Conservation (phyloP, 2,888 invertebrate genomes). For the Tineola bisselliella region DNA sequence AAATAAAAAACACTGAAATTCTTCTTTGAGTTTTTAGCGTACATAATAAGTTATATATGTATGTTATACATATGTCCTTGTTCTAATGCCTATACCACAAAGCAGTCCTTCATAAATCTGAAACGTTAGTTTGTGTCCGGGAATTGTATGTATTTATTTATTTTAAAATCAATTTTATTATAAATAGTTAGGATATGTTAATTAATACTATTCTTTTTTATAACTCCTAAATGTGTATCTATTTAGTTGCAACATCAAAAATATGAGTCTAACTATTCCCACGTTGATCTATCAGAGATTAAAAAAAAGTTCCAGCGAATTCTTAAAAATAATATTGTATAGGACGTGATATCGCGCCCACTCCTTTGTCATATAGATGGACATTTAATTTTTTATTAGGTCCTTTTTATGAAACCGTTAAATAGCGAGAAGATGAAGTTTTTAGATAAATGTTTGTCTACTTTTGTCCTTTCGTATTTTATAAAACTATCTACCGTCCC, state of each 20-base stretch:
- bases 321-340: slow-evolving; percentile 4
- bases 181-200: too few species aligned
- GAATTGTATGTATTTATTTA: too few species aligned
- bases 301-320: slow-evolving; percentile 8
- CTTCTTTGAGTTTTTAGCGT: too few species aligned
- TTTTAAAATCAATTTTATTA: too few species aligned
- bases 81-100: too few species aligned
- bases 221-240: not conserved
- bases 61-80: too few species aligned
- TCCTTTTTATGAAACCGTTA: slow-evolving; percentile 2
- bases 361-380: slow-evolving; percentile 10
- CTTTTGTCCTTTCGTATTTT: not conserved
- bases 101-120: too few species aligned
- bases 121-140: too few species aligned
- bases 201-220: not conserved
- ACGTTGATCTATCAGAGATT: not conserved
- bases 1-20: too few species aligned
- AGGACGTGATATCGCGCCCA: slow-evolving; percentile 13
- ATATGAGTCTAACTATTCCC: slow-evolving; percentile 2
- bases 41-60: too few species aligned
- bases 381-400: slow-evolving; percentile 4
- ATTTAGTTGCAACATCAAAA: not conserved
- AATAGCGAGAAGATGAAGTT: slow-evolving; percentile 4
- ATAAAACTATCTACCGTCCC: too few species aligned
- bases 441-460: not conserved